Conservation (phyloP, 1,140 invertebrate species). For the Lepidurus packardi region DNA sequence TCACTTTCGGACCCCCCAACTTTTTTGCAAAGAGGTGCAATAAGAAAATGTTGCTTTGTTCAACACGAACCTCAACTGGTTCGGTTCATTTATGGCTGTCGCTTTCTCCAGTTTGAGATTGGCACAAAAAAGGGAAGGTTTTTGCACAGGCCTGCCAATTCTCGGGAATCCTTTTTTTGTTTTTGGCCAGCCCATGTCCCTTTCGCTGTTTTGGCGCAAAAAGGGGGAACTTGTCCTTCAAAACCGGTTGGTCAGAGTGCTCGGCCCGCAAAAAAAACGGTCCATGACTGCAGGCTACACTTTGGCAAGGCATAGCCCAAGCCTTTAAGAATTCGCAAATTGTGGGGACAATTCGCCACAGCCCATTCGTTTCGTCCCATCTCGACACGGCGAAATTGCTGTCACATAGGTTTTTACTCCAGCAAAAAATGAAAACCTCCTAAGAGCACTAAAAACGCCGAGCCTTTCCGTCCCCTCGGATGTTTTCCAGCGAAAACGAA, state of each 20-base stretch:
- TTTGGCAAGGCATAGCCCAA: neutral
- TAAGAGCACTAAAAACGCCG: neutral
- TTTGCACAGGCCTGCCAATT: slow-evolving; percentile 17
- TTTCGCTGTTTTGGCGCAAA: neutral
- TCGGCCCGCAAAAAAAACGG: neutral
- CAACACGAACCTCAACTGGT: neutral
- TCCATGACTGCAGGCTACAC: neutral
- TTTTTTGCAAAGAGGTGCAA: slow-evolving; percentile 10
- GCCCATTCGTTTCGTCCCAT: neutral
- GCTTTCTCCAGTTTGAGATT: neutral
- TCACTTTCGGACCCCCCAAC: neutral
- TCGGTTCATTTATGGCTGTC: neutral
- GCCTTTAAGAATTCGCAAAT: neutral
- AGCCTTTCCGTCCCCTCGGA: neutral
- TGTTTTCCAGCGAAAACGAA: slow-evolving; percentile 1
- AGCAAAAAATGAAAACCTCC: slow-evolving; percentile 4
- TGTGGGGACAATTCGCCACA: neutral
- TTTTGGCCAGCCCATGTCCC: neutral
- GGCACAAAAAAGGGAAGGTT: neutral
- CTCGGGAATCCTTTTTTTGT: neutral
- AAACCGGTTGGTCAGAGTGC: neutral
- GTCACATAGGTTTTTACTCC: neutral
- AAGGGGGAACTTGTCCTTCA: neutral
- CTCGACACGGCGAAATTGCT: neutral
- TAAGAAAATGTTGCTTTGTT: neutral